phyloP scores from a whole-genome alignment of 2,113 vertebrate species.

The Leucoraja erinaceus region DNA sequence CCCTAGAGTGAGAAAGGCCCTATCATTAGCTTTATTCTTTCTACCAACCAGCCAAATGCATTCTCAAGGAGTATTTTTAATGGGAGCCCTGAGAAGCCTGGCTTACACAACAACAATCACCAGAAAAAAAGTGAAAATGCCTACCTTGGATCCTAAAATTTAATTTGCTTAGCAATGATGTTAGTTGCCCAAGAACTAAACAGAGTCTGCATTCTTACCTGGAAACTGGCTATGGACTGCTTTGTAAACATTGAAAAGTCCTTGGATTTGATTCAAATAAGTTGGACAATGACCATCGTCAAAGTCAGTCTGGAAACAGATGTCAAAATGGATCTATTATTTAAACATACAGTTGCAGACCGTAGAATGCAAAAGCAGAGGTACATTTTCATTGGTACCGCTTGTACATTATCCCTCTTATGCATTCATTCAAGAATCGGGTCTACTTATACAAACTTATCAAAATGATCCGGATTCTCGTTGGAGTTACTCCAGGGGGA shows the following conservation, averaged over 20 bases:
- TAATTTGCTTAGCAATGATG: not conserved
- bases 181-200: not conserved
- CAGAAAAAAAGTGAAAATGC: not conserved
- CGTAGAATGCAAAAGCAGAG: not conserved
- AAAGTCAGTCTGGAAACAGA: constrained; percentile 60
- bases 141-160: not conserved
- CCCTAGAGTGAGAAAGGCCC: no score
- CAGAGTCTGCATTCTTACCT: constrained; percentile 46
- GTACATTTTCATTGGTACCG: not conserved
- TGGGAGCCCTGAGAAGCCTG: not conserved
- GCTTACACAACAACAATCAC: not conserved
- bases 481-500: not conserved
- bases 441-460: not conserved
- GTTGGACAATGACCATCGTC: constrained; percentile 68
- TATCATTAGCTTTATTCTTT: no score
- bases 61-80: not conserved
- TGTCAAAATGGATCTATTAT: not conserved
- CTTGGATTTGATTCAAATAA: constrained; percentile 65
- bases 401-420: not conserved
- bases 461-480: not conserved
- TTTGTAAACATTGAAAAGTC: constrained; percentile 59
- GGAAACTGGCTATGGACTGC: constrained; percentile 54
- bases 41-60: no score
- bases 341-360: not conserved
- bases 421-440: not conserved